Base-by-base conservation (phyloP, 2,888 invertebrate genomes). In the Thymelicus acteon region DNA sequence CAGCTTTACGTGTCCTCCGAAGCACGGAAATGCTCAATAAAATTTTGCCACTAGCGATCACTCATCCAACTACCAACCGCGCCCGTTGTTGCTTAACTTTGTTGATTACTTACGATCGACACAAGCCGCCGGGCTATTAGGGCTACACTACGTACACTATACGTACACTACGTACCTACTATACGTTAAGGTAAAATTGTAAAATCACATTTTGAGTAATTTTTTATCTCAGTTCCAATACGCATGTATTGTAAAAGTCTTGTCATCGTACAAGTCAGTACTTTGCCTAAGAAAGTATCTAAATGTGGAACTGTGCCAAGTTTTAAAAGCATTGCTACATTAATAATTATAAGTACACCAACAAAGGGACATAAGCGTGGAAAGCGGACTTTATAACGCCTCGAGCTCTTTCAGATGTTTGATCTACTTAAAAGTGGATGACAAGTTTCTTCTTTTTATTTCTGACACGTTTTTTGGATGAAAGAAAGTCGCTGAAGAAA, bases 311-410 rank as follows among this genome's bases (percentile, higher is more conserved):
- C 48, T 10, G 58, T 37, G 70, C 70, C 70, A 70, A 70, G 70
- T 70, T 70, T 70, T 60, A 70, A 70, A 70, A 70, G 70, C 70
- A 70, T 64, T 70, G 70, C 64, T 70, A 64, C 70, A 64, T 70
- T 64, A 70, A 64, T 70, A 70, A 70, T 58, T 64, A 70, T 60
- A 70, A 70, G 64, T 70, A 70, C 47, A 67, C 60, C 67, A 64
- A 70, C 70, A 64, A 70, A 70, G 60, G 40, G 37, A 64, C 52
- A 52, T 60, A 67, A 67, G 52, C 44, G 64, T 49, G 70, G 49
- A 70, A 64, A 39, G 60, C 63, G 60, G 48, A 57, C 58, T 70
- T 60, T 64, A 63, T 60, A 64, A 70, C 58, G 63, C 69, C 64
- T 52, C 49, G 60, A 60, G 70, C 70, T 49, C 48, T 70, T 60